Evolutionary conservation across 1,140 invertebrate species (phyloP), one percentile per base, ranked within the genome.

Genomic region (Trypoxylus dichotomus): DNA sequence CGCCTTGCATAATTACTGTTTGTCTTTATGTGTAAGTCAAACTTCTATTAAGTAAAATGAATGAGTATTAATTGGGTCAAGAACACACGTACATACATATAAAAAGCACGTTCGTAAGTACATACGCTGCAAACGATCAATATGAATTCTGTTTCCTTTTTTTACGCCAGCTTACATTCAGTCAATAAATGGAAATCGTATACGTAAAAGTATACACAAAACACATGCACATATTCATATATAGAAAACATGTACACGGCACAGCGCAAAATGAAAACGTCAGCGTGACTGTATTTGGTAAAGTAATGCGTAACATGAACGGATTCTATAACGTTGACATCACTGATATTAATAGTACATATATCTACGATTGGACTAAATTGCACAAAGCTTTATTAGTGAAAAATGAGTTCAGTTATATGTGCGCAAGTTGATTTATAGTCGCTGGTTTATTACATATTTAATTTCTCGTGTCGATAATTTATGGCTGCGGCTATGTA

Each of bases 271-370:
- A 68, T 68, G 24, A 68, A 68, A 68, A 68, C 27, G 13, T 68
- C 60, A 68, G 27, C 60, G 60, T 68, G 60, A 68, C 60, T 68
- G 60, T 68, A 68, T 68, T 68, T 68, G 60, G 60, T 68, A 68
- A 68, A 68, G 60, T 29, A 27, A 29, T 24, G 60, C 60, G 60
- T 68, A 68, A 68, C 24, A 27, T 27, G 60, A 27, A 68, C 27
- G 60, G 60, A 68, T 54, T 54, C 47, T 54, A 68, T 68, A 68
- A 68, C 21, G 60, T 68, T 68, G 60, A 68, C 60, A 68, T 68
- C 60, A 68, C 60, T 68, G 60, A 68, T 68, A 68, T 68, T 68
- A 68, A 68, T 68, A 68, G 60, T 68, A 27, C 60, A 29, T 25
- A 68, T 24, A 58, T 21, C 5, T 58, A 68, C 60, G 60, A 68